Evolutionary conservation across 2,797 vertebrate species (phyloP).

Genomic region (Spinibarbus caldwelli): DNA sequence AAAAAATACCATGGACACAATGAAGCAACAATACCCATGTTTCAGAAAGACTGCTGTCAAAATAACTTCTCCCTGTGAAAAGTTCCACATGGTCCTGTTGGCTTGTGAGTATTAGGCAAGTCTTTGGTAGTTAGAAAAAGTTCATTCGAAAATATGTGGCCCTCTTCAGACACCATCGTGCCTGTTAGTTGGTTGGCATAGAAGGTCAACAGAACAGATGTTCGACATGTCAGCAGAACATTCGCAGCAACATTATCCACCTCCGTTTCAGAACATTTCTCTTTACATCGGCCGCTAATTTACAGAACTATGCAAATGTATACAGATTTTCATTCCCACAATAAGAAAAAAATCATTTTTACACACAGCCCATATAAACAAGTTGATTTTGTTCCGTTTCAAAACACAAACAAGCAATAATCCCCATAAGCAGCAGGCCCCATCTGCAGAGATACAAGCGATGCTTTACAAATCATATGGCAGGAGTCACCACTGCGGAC

Average conservation of each 20-base stretch:
- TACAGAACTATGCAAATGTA: slow-evolving; percentile 69
- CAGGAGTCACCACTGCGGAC: slow-evolving; percentile 61
- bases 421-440: slow-evolving; percentile 78
- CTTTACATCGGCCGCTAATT: slow-evolving; percentile 68
- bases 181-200: slow-evolving; percentile 72
- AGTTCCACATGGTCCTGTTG: slow-evolving; percentile 79
- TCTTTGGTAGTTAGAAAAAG: slow-evolving; percentile 81
- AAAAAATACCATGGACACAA: slow-evolving; percentile 76
- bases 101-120: slow-evolving; percentile 62
- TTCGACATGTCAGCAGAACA: slow-evolving; percentile 72
- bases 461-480: slow-evolving; percentile 71
- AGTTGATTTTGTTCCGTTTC: slow-evolving; percentile 74
- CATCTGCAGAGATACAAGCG: slow-evolving; percentile 72
- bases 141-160: slow-evolving; percentile 67
- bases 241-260: slow-evolving; percentile 64
- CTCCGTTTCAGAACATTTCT: slow-evolving; percentile 56
- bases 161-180: slow-evolving; percentile 66
- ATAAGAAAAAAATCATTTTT: slow-evolving; percentile 58
- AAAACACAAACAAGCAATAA: slow-evolving; percentile 77
- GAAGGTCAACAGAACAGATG: slow-evolving; percentile 60
- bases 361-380: slow-evolving; percentile 69
- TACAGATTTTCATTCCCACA: slow-evolving; percentile 62
- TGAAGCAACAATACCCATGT: slow-evolving; percentile 78
- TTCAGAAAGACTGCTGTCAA: slow-evolving; percentile 69
- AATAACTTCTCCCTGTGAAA: slow-evolving; percentile 74